Conservation (phyloP, 2,888 invertebrate species). For the Drosophila birchii region DNA sequence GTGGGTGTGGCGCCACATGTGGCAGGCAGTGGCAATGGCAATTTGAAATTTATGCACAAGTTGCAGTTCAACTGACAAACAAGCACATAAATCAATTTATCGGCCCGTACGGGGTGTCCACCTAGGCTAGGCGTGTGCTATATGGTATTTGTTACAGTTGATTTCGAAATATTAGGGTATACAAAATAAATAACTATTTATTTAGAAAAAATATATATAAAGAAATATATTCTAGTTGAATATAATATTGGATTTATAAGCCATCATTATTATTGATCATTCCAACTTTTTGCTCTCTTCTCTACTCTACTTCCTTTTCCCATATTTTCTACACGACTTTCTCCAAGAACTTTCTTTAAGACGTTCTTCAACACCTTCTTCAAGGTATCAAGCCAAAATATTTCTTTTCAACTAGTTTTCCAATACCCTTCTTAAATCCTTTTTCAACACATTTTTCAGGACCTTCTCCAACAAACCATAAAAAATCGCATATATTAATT, state of each 20-base stretch:
- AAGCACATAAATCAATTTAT: slow-evolving; percentile 76
- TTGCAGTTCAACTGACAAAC: slow-evolving; percentile 73
- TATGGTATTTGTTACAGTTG: background rate
- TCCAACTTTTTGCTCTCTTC: background rate
- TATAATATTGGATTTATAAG: background rate
- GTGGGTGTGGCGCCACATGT: slow-evolving; percentile 31
- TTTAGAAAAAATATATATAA: background rate
- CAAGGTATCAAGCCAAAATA: background rate
- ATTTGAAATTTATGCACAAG: slow-evolving; percentile 74
- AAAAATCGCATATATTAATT: background rate
- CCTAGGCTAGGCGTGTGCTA: slow-evolving; percentile 21
- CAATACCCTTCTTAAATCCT: no score
- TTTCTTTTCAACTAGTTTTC: background rate
- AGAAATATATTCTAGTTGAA: background rate
- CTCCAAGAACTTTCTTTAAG: no score
- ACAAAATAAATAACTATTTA: background rate
- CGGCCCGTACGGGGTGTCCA: slow-evolving; percentile 45
- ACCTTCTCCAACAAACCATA: background rate
- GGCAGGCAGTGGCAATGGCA: slow-evolving; percentile 41
- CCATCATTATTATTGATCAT: no score
- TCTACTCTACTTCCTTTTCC: background rate
- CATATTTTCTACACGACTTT: no score
- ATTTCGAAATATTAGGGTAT: background rate
- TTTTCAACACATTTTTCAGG: background rate
- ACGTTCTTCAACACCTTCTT: background rate